Evolutionary conservation across 2,888 invertebrate genomes (phyloP).

Genomic region (Leistus spinibarbis): DNA sequence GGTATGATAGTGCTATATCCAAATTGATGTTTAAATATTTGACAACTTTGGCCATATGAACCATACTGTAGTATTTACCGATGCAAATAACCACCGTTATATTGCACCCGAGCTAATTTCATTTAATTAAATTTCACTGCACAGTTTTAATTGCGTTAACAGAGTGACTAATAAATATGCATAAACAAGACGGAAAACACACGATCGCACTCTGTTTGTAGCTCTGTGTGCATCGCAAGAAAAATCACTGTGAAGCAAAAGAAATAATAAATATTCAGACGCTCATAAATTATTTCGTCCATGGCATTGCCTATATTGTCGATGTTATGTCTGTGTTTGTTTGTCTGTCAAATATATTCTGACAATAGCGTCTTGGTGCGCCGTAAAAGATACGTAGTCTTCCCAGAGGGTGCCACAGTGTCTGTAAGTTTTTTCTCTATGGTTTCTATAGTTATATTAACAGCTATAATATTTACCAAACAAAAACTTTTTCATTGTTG

Average conservation of each 20-base stretch:
- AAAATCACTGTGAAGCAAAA: neutral
- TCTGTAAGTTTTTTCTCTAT: constrained; percentile 32
- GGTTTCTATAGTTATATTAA: constrained; percentile 26
- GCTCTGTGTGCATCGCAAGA: neutral
- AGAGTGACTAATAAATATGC: neutral
- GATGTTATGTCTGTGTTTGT: constrained; percentile 8
- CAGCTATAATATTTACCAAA: constrained; percentile 10
- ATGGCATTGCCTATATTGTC: constrained; percentile 10
- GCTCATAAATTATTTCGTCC: neutral
- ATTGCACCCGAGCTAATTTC: neutral
- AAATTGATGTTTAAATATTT: neutral
- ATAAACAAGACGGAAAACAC: neutral
- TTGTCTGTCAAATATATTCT: constrained; percentile 34
- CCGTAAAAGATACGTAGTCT: constrained; percentile 68
- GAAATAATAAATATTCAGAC: neutral
- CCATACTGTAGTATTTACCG: neutral
- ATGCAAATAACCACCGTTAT: neutral
- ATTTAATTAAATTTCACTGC: neutral
- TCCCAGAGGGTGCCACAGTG: constrained; percentile 64
- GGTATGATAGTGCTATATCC: neutral
- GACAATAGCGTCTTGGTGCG: constrained; percentile 59
- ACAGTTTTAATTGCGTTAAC: neutral
- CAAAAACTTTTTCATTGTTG: constrained; percentile 2
- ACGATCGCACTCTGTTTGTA: neutral
- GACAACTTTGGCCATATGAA: neutral